Evolutionary conservation across 2,888 invertebrate species (phyloP).

Genomic region (Drosophila phalerata): DNA sequence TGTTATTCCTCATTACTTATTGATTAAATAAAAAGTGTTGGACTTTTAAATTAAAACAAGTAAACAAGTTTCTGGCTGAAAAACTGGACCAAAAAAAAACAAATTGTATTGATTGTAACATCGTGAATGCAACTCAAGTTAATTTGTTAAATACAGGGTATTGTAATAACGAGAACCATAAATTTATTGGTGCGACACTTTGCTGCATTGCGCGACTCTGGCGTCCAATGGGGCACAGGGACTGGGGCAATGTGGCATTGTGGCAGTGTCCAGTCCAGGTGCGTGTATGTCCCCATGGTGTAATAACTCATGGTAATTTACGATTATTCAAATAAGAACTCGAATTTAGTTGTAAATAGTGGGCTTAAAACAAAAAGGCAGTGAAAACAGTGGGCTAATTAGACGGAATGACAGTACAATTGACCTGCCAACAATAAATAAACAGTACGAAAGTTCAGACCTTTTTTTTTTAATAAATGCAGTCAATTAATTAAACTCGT

Average conservation of each 20-base stretch:
- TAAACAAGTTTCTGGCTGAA: too few species aligned
- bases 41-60: not conserved
- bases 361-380: constrained; percentile 8
- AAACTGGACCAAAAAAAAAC: not conserved
- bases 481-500: constrained; percentile 70
- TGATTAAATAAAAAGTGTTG: not conserved
- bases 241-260: not conserved
- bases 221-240: constrained; percentile 11
- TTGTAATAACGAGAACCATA: constrained; percentile 15
- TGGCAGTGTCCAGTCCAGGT: constrained; percentile 28
- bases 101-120: not conserved
- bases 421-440: constrained; percentile 48
- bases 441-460: constrained; percentile 10
- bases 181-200: constrained; percentile 45
- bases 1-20: not conserved
- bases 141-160: not conserved
- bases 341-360: constrained; percentile 48
- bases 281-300: constrained; percentile 45
- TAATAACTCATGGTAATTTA: constrained; percentile 77
- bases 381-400: constrained; percentile 53
- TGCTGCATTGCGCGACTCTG: constrained; percentile 50
- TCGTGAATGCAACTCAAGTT: not conserved
- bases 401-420: constrained; percentile 64
- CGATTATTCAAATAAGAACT: constrained; percentile 63
- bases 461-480: constrained; percentile 61